Evolutionary conservation across 2,888 invertebrate genomes (phyloP), one percentile per base, ranked within the genome.

Genomic region (Lacanobia wlatinum): DNA sequence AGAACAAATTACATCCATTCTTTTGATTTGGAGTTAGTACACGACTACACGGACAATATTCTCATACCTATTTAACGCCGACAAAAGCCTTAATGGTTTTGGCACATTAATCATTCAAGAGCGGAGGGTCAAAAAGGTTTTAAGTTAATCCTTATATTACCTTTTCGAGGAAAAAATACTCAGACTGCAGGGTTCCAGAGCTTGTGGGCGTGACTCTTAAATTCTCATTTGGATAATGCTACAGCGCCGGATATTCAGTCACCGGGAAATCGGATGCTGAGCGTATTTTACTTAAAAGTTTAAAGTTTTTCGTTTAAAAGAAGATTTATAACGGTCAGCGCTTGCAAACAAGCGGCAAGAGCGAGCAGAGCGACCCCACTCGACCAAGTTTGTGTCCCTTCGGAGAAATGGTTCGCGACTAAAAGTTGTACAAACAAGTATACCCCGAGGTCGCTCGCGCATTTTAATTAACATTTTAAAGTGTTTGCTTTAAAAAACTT

Each of bases 111-210:
- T 81, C 71, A 71, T 70, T 71, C 38, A 50, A 50, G 59, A 28
- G 34, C 50, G 46, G 50, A 68, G 55, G 60, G 53, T 53, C 28
- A 23, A 56, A 65, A 70, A 70, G 68, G 58, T 80, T 80, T 62
- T 68, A 62, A 68, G 59, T 43, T 65, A 66, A 74, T 71, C 63
- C 78, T 70, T n/a, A 77, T 60, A 52, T 61, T 72, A 59, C 66
- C 66, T 65, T 72, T 58, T 61, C 14, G 48, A 23, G 9, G 10
- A 62, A 63, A 61, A 69, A 69, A 46, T 46, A 38, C 40, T 53
- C 28, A 3, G 38, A 38, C 2, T 8, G n/a, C 14, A 16, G 46
- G 9, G n/a, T 40, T 3, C n/a, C 9, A n/a, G 40, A 48, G 40
- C 14, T 48, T 56, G 16, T 52, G 21, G 60, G 64, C 59, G 23